Evolutionary conservation across 2,888 invertebrate genomes (phyloP).

Genomic region (Incurvaria masculella): DNA sequence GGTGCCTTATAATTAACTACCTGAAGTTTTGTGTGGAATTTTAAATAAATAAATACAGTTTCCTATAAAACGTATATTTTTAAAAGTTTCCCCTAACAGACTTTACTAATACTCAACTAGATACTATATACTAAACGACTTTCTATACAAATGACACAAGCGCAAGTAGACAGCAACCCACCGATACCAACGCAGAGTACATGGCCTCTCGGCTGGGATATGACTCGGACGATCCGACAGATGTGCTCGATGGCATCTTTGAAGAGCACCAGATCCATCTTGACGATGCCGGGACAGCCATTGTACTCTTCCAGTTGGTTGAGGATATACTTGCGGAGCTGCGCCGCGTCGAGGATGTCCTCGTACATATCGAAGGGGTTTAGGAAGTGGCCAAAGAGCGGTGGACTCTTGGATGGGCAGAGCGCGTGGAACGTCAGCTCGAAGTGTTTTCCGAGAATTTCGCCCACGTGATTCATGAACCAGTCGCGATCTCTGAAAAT

Average conservation of each 20-base stretch:
- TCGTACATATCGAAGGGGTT: conserved; percentile 77
- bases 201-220: conserved; percentile 81
- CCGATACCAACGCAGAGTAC: conserved; percentile 82
- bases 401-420: conserved; percentile 67
- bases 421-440: conserved; percentile 77
- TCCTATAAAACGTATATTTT: neutral
- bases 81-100: neutral
- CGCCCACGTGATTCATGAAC: conserved; percentile 69
- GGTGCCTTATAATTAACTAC: too few species aligned
- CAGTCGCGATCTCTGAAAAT: conserved; percentile 67
- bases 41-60: too few species aligned
- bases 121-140: neutral
- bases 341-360: conserved; percentile 64
- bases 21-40: too few species aligned
- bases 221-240: conserved; percentile 75
- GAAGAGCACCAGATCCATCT: conserved; percentile 81
- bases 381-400: conserved; percentile 78
- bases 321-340: conserved; percentile 47
- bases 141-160: too few species aligned
- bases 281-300: conserved; percentile 69
- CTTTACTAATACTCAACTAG: neutral
- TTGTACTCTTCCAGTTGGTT: conserved; percentile 76
- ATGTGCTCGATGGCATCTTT: conserved; percentile 86
- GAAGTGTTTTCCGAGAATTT: conserved; percentile 74
- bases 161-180: too few species aligned